A percentile compares a stretch with the other conserved stretches of the same genome.
phyloP scores from a whole-genome alignment of 2,888 invertebrate species.

The Laspeyria flexula region DNA sequence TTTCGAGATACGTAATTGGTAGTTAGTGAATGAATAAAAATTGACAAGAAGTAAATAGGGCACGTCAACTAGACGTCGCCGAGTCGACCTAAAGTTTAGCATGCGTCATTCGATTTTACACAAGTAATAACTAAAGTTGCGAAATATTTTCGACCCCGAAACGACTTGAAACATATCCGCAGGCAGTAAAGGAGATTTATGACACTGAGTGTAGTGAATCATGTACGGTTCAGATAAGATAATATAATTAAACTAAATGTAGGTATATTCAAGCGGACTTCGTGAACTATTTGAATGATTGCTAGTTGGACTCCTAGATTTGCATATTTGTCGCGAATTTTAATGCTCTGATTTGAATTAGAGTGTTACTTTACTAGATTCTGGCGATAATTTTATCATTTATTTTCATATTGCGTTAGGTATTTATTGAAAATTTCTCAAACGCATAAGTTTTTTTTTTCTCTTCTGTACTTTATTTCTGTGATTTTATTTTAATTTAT shows the following conservation, averaged over 20 bases:
- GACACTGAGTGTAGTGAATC: slow-evolving; percentile 13
- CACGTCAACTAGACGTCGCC: slow-evolving; percentile 9
- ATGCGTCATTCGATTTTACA: slow-evolving; percentile 30
- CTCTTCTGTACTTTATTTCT: too few species aligned
- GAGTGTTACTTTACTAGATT: too few species aligned
- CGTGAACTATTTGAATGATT: background rate
- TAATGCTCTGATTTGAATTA: too few species aligned
- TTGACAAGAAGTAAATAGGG: background rate
- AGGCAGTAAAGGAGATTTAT: slow-evolving; percentile 17
- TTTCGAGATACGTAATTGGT: too few species aligned
- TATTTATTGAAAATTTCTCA: too few species aligned
- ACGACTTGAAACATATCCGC: slow-evolving; percentile 14
- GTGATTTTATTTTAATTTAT: too few species aligned
- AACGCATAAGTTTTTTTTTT: too few species aligned
- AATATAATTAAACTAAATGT: slow-evolving; percentile 9
- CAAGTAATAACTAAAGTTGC: slow-evolving; percentile 33
- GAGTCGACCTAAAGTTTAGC: slow-evolving; percentile 16
- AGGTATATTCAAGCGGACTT: background rate
- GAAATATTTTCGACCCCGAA: slow-evolving; percentile 21
- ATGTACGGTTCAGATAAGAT: slow-evolving; percentile 9
- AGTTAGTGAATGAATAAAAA: background rate
- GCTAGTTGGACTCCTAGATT: background rate
- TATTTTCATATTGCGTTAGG: too few species aligned
- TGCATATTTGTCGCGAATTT: too few species aligned
- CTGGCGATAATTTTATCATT: too few species aligned